These are phyloP conservation scores for Brenthis daphne DNA, from an alignment of 2,888 invertebrate genomes.

Conservation along the genomic window DNA sequence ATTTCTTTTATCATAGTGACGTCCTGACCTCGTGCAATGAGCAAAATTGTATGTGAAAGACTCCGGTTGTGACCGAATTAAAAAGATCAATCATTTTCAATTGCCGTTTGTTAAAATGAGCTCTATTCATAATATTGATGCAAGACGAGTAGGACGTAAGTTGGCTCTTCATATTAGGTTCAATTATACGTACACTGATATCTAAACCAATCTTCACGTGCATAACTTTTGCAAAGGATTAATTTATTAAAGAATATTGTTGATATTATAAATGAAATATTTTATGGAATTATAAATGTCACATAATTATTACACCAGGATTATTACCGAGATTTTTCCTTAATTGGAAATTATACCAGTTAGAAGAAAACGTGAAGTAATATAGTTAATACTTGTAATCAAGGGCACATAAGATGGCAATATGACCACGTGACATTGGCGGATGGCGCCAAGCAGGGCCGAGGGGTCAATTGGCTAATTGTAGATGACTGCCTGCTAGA, in stretches of 20 bases:
- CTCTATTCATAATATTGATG: conserved; percentile 39
- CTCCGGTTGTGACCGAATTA: conserved; percentile 36
- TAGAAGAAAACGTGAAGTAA: not conserved
- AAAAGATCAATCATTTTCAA: conserved; percentile 38
- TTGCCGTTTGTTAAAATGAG: conserved; percentile 37
- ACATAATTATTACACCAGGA: no score
- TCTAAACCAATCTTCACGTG: not conserved
- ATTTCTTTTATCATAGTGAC: conserved; percentile 11
- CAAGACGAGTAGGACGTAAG: conserved; percentile 28
- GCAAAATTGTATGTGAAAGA: conserved; percentile 25
- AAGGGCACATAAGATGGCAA: conserved; percentile 42
- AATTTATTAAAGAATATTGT: no score
- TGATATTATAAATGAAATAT: no score
- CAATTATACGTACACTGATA: conserved; percentile 10
- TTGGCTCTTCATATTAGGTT: conserved; percentile 25
- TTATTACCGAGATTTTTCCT: no score
- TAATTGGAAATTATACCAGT: not conserved
- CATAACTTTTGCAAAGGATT: not conserved
- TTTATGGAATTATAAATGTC: no score
- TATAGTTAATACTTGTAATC: conserved; percentile 26
- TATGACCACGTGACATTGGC: conserved; percentile 40
- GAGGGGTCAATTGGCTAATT: conserved; percentile 77
- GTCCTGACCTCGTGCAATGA: conserved; percentile 28
- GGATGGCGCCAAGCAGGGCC: conserved; percentile 55
- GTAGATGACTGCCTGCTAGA: conserved; percentile 50